A percentile compares a stretch with the other conserved stretches of the same genome.
These are phyloP conservation scores for Diabrotica balteata DNA, from an alignment of 2,888 invertebrate species.

Conservation along the genomic window DNA sequence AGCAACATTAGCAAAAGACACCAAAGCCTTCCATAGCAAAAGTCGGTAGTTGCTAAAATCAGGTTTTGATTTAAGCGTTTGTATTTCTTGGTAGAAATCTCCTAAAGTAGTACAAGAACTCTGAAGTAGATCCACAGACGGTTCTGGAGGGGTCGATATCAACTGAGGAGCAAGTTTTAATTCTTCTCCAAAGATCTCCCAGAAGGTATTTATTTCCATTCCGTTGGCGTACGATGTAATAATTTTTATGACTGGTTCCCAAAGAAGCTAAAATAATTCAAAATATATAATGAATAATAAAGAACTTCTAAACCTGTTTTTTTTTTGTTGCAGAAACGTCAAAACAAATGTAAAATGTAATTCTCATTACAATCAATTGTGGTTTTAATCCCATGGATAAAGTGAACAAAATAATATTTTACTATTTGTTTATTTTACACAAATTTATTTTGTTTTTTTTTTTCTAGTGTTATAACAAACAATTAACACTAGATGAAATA, in stretches of 20 bases:
- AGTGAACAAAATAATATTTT: no score
- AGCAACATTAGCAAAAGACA: slow-evolving; percentile 74
- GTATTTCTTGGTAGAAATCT: slow-evolving; percentile 48
- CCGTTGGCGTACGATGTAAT: slow-evolving; percentile 77
- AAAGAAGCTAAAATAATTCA: slow-evolving; percentile 69
- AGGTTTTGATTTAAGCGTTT: slow-evolving; percentile 64
- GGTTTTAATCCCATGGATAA: no score
- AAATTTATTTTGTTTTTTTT: no score
- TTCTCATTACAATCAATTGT: no score
- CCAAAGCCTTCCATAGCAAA: slow-evolving; percentile 82
- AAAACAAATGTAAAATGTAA: no score
- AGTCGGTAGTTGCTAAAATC: slow-evolving; percentile 80
- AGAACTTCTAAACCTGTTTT: no score
- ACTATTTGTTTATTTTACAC: no score
- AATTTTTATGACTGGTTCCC: slow-evolving; percentile 83
- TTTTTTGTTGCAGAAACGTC: no score
- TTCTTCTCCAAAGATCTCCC: slow-evolving; percentile 72
- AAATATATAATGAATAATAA: not conserved
- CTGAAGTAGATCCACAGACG: slow-evolving; percentile 33
- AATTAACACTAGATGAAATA: no score
- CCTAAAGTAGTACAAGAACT: slow-evolving; percentile 46
- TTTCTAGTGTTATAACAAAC: no score
- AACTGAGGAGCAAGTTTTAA: slow-evolving; percentile 64
- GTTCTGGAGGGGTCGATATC: slow-evolving; percentile 53
- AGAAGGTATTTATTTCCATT: slow-evolving; percentile 70